phyloP scores from a whole-genome alignment of 53 echinoderm and acorn worm species.

The Luidia sarsii region DNA sequence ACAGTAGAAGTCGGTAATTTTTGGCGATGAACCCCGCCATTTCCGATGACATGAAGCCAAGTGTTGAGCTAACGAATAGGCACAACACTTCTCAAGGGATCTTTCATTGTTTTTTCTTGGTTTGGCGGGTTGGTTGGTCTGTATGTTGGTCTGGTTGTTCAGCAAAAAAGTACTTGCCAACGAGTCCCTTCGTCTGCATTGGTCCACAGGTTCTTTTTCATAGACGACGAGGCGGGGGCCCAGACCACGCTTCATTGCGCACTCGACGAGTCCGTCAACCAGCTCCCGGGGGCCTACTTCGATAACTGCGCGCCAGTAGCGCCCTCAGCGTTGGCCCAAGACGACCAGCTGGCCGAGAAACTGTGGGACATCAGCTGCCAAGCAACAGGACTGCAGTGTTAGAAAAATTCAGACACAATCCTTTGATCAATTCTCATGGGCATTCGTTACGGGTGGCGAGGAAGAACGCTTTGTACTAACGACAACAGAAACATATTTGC shows the following conservation, averaged over 20 bases:
- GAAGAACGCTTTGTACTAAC: slow-evolving; percentile 31
- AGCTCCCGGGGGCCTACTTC: slow-evolving; percentile 58
- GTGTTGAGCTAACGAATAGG: no score
- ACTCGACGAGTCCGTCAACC: slow-evolving; percentile 52
- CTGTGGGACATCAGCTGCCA: slow-evolving; percentile 83
- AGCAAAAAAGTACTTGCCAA: no score
- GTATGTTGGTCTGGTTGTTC: background rate
- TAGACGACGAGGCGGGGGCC: slow-evolving; percentile 53
- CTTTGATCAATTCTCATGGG: background rate
- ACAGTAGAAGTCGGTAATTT: no score
- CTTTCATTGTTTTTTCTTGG: background rate
- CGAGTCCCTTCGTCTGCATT: no score
- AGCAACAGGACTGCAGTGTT: slow-evolving; percentile 53
- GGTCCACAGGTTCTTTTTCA: slow-evolving; percentile 11
- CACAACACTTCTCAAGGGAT: background rate
- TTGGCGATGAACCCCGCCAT: slow-evolving; percentile 57
- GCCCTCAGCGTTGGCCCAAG: slow-evolving; percentile 50
- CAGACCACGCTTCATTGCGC: slow-evolving; percentile 85
- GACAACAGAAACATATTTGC: slow-evolving; percentile 69
- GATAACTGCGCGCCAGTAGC: slow-evolving; percentile 46
- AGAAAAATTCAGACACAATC: background rate
- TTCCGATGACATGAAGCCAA: slow-evolving; percentile 65
- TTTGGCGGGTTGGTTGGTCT: background rate
- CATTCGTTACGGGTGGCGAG: background rate
- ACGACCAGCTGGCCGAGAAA: slow-evolving; percentile 53